Evolutionary conservation across 2,888 invertebrate species (phyloP).

Genomic region (Stegophylla sp.): DNA sequence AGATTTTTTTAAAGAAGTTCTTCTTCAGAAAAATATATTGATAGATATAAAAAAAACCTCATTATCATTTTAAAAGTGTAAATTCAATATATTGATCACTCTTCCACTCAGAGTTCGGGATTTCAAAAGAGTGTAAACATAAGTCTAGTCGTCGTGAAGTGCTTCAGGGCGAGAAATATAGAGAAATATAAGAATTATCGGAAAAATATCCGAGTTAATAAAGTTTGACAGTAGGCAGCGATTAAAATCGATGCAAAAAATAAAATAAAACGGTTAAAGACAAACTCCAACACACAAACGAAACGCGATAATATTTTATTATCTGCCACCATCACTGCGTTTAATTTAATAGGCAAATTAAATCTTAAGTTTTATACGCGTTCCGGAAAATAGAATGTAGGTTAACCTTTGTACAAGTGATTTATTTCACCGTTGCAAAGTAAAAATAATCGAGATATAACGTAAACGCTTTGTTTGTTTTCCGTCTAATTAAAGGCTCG

Average conservation of each 20-base stretch:
- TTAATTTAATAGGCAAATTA: slow-evolving; percentile 9
- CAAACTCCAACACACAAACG: neutral
- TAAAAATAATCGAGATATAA: neutral
- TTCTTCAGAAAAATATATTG: too few species aligned
- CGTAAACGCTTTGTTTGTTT: neutral
- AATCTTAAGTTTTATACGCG: neutral
- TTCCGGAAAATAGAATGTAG: neutral
- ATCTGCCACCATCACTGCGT: neutral
- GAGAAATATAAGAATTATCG: too few species aligned
- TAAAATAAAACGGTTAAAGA: too few species aligned
- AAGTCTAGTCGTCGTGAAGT: too few species aligned
- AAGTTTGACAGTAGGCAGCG: neutral
- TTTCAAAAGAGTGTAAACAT: too few species aligned
- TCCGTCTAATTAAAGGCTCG: neutral
- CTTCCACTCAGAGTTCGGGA: too few species aligned
- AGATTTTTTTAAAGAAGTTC: too few species aligned
- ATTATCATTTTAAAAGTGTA: too few species aligned
- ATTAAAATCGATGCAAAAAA: neutral
- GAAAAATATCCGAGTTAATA: too few species aligned
- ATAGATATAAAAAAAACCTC: too few species aligned
- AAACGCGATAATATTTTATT: neutral
- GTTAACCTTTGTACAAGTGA: neutral
- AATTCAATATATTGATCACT: too few species aligned
- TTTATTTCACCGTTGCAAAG: slow-evolving; percentile 3
- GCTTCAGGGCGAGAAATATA: too few species aligned